Base-by-base conservation (phyloP, 2,888 invertebrate genomes). In the Molorchus minor region DNA sequence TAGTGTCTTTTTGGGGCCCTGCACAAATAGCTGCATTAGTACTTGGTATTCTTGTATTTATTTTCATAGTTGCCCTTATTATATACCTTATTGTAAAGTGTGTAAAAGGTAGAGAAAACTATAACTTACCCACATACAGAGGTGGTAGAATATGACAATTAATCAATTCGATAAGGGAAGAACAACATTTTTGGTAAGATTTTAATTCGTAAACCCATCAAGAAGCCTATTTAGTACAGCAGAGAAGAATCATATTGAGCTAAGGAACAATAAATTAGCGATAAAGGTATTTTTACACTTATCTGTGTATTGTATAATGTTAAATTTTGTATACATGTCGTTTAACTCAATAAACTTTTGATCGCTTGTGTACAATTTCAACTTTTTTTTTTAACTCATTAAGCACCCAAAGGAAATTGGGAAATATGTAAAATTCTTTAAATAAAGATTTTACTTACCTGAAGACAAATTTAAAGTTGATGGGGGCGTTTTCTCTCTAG, bases 1-100 rank as follows among this genome's bases (percentile, higher is more conserved):
- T 63, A 80, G 80, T 71, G 59, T 71, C 75, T 5, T 61, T 62
- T 43, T 68, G 75, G 65, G 73, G 76, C 41, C 69, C 77, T 25
- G 79, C 75, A 35, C 72, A 87, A 1, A 90, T 93, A 59, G 87
- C 89, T 0, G 91, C 92, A 0, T 87, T 93, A 58, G 85, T 86
- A 0, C 75, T 93, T 0, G 92, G 90, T 1, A 83, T 84, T 0
- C 73, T 93, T 1, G 51, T 73, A 10, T 73, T 92, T 0, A 79
- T 92, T 47, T 79, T 88, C 0, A 72, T 92, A 0, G 83, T 91
- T 38, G 76, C 85, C 2, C 71, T 87, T 0, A 75, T 88, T 2
- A 80, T 86, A 35, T 77, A 85, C 62, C 75, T 86, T 1, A 83
- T 89, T 49, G 80, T 85, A 56, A 87, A 85, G 82, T 90, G 88